Evolutionary conservation across 2,888 invertebrate species (phyloP), one percentile per base, ranked within the genome.

Genomic region (Ectemnius lituratus): DNA sequence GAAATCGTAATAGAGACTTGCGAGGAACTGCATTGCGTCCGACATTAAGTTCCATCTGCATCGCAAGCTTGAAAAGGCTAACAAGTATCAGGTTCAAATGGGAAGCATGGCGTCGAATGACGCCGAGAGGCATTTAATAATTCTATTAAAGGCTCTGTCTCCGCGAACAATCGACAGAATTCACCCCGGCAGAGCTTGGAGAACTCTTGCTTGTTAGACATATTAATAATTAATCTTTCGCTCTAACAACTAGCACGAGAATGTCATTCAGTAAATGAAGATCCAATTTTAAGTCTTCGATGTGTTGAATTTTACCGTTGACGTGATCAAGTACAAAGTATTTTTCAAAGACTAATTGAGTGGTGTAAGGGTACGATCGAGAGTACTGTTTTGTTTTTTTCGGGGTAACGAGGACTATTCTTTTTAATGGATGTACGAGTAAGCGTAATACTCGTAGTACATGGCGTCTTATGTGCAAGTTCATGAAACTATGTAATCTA

Each of bases 311-410:
- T 83, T 83, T 83, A 76, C 63, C 56, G 73, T 81, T 74, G 78
- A 78, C 74, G 73, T 75, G 78, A 82, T 84, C 75, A 78, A 80
- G 83, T 81, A 82, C 83, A 83, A 83, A 83, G 70, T 79, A 76
- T 73, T 79, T 80, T 75, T 82, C 75, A 75, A 79, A 78, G 60
- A 75, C 65, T 71, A 74, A 75, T 11, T 37, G 62, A 73, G 52
- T 68, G 62, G 62, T 58, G 28, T 59, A 20, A 69, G 20, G 49
- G 62, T 67, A 63, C 79, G 69, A 73, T 65, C 70, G 68, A 70
- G 76, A 58, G 68, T 72, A 70, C 59, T 68, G 67, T 76, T 75
- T 74, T 74, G 74, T 62, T 52, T 74, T 74, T 52, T 52, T 52
- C 52, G 71, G 66, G 65, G 59, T 62, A 66, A 69, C 37, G 63